A percentile compares a stretch with the other conserved stretches of the same genome.
Conservation (phyloP, 2,113 vertebrate genomes). For the Phyllostomus discolor region DNA sequence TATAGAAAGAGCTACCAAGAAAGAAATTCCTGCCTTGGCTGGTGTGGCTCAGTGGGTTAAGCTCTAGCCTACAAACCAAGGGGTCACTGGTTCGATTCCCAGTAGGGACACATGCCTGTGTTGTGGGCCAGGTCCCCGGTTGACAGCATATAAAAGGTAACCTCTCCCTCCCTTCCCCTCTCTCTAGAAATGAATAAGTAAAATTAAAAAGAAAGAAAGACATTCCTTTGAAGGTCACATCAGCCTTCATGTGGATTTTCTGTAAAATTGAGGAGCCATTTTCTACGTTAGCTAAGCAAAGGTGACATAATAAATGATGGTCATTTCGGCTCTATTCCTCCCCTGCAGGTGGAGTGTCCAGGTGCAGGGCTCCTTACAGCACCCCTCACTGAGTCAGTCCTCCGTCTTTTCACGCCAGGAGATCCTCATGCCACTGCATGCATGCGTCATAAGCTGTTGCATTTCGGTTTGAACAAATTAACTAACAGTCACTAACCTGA, state of each 20-base stretch:
- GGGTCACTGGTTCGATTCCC: no score
- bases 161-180: no score
- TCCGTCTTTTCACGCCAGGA: background rate
- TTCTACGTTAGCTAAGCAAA: constrained; percentile 4
- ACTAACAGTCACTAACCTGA: background rate
- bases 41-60: no score
- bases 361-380: background rate
- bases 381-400: background rate
- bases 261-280: background rate
- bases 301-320: background rate
- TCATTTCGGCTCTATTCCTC: background rate
- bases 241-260: constrained; percentile 3
- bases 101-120: no score
- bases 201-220: background rate
- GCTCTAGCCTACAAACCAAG: no score
- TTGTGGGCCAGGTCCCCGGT: no score
- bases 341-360: background rate
- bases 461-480: background rate
- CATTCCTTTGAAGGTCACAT: constrained; percentile 27
- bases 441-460: background rate
- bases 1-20: background rate
- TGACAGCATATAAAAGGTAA: no score
- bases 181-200: no score
- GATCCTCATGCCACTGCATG: background rate
- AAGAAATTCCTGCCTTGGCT: background rate